Conservation (phyloP, 1,140 invertebrate species). For the Camponotus floridanus region DNA sequence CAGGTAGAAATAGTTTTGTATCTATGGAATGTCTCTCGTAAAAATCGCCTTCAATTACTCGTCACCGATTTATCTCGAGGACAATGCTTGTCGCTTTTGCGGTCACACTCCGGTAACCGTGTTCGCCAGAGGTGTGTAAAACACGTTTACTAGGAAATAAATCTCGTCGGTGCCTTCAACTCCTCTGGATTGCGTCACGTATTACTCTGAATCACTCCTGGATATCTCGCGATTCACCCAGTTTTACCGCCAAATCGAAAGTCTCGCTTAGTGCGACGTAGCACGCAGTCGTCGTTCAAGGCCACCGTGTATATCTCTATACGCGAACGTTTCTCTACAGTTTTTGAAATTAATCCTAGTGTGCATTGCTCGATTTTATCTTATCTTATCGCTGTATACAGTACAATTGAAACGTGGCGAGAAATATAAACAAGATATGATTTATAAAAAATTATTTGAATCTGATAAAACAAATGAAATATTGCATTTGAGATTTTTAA, state of each 20-base stretch:
- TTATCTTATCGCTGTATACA: neutral
- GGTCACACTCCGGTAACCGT: neutral
- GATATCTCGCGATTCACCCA: conserved; percentile 51
- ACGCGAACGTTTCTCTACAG: conserved; percentile 2
- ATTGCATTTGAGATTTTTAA: neutral
- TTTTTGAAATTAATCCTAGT: neutral
- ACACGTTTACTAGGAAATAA: conserved; percentile 37
- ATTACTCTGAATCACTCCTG: conserved; percentile 44
- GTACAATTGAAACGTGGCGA: conserved; percentile 9
- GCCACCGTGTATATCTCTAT: neutral
- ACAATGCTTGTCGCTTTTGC: conserved; percentile 41
- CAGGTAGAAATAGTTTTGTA: conserved; percentile 4
- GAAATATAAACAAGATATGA: neutral
- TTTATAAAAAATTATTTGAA: neutral
- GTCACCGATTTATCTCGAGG: conserved; percentile 39
- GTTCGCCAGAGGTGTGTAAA: conserved; percentile 25
- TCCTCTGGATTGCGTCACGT: conserved; percentile 28
- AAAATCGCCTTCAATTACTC: conserved; percentile 2
- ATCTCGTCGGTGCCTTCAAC: conserved; percentile 27
- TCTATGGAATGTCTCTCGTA: conserved; percentile 45
- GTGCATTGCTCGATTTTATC: conserved; percentile 14
- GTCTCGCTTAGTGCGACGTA: conserved; percentile 4
- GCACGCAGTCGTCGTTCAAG: conserved; percentile 29
- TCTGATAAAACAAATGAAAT: neutral
- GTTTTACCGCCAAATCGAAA: conserved; percentile 50